Base-by-base conservation (phyloP, 92 coral and sea anemone species). In the Zoanthus solanderi region DNA sequence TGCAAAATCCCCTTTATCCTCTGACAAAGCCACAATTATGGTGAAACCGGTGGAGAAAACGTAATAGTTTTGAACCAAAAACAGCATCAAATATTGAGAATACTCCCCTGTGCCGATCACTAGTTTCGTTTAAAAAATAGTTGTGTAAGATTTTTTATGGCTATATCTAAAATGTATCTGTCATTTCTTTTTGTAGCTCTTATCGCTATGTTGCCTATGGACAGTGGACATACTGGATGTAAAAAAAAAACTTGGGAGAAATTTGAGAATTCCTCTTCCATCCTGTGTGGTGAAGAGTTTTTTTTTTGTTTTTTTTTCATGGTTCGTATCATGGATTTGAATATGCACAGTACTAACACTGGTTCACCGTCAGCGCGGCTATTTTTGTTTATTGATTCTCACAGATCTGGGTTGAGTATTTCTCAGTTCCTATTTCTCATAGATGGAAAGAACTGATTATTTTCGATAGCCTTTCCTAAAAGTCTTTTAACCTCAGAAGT, bases 251-350 rank as follows among this genome's bases (percentile, higher is more conserved):
- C 56, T 6, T 5, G 10, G 56, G 11, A 44, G 80, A 50, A 76
- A 76, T 8, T 30, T 76, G 65, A 48, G 80, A 76, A 76, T 76
- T 48, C 80, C 80, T 18, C 79, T 48, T 48, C 79, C 79, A 32
- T 7, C 79, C 29, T 75, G 79, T 75, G 79, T 37, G 2, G 65
- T 75, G 3, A n/a, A n/a, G 32, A 75, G 18, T 47, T 47, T 75
- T 17, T 47, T 61, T 15, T 34, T 47, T 23, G 61, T 9, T 6
- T 75, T 75, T 53, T 37, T 44, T 2, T 75, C 79, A 75, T 4
- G 79, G 79, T 9, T n/a, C 10, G 0, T 75, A 50, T 75, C 79
- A 37, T 6, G 79, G 79, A 28, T 75, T 48, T 75, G 79, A 75
- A 7, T 75, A 48, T 75, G 79, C 79, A 14, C 63, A 75, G n/a